These are phyloP conservation scores for Ametastegia equiseti DNA, from an alignment of 2,888 invertebrate genomes.

Conservation along the genomic window DNA sequence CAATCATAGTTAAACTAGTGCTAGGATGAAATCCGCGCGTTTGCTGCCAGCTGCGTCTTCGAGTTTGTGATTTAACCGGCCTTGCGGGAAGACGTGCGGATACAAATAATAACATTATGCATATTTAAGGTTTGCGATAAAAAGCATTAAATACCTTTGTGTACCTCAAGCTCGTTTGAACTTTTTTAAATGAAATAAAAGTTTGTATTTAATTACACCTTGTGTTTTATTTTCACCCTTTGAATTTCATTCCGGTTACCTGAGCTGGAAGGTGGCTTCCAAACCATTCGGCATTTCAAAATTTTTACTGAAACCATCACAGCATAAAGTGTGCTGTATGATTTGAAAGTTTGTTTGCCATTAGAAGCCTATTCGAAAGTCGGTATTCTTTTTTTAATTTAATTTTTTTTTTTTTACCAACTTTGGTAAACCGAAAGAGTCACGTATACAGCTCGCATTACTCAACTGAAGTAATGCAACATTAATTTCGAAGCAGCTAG, in stretches of 20 bases:
- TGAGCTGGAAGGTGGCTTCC: not conserved
- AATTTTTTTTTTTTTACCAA: not conserved
- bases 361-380: not conserved
- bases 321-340: not conserved
- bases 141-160: not conserved
- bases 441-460: constrained; percentile 14
- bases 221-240: not conserved
- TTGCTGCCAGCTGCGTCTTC: not conserved
- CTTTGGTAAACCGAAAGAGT: not conserved
- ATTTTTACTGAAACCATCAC: not conserved
- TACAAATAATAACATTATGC: constrained; percentile 4
- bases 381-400: not conserved
- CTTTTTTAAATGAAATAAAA: constrained; percentile 10
- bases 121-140: not conserved
- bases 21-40: constrained; percentile 82
- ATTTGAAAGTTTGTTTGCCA: constrained; percentile 16
- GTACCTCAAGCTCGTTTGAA: not conserved
- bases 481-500: not conserved
- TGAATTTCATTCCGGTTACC: not conserved
- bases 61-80: not conserved
- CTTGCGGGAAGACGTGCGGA: not conserved
- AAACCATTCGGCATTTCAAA: not conserved
- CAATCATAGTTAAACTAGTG: constrained; percentile 91
- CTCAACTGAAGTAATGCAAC: constrained; percentile 27
- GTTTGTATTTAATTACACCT: constrained; percentile 21